phyloP scores from a whole-genome alignment of 2,113 vertebrate genomes.

The Psophia crepitans region DNA sequence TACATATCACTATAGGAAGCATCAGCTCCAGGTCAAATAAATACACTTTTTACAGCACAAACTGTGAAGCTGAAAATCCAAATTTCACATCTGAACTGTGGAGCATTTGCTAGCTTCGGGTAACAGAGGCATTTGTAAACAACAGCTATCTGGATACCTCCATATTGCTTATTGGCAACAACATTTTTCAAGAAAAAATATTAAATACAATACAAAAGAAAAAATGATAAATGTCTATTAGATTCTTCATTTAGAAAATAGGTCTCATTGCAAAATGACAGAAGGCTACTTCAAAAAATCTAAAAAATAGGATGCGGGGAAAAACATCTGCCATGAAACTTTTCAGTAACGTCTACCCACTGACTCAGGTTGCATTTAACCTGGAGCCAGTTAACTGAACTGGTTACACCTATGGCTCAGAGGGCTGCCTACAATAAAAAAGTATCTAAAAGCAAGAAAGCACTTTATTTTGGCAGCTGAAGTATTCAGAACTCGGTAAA shows the following conservation, averaged over 20 bases:
- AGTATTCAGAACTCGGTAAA: background rate
- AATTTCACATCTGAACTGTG: conserved; percentile 54
- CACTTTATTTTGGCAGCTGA: background rate
- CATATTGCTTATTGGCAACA: conserved; percentile 33
- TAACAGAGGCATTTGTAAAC: conserved; percentile 17
- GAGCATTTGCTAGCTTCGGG: conserved; percentile 18
- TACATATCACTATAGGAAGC: conserved; percentile 4
- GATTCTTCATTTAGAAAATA: conserved; percentile 70
- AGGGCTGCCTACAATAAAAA: conserved; percentile 4
- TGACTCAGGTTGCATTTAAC: conserved; percentile 46
- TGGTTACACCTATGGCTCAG: background rate
- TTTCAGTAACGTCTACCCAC: conserved; percentile 10
- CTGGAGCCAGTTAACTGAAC: background rate
- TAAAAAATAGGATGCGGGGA: background rate
- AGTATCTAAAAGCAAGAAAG: background rate
- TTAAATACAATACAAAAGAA: conserved; percentile 59
- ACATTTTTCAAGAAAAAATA: conserved; percentile 53
- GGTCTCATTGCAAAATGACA: conserved; percentile 4
- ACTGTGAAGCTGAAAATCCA: conserved; percentile 35
- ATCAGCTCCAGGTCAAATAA: conserved; percentile 56
- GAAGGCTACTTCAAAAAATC: background rate
- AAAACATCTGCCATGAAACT: conserved; percentile 65
- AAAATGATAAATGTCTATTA: conserved; percentile 24
- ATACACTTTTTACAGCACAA: conserved; percentile 43
- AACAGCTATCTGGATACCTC: conserved; percentile 69